phyloP scores from a whole-genome alignment of 1,140 invertebrate genomes.

The Babylonia areolata region DNA sequence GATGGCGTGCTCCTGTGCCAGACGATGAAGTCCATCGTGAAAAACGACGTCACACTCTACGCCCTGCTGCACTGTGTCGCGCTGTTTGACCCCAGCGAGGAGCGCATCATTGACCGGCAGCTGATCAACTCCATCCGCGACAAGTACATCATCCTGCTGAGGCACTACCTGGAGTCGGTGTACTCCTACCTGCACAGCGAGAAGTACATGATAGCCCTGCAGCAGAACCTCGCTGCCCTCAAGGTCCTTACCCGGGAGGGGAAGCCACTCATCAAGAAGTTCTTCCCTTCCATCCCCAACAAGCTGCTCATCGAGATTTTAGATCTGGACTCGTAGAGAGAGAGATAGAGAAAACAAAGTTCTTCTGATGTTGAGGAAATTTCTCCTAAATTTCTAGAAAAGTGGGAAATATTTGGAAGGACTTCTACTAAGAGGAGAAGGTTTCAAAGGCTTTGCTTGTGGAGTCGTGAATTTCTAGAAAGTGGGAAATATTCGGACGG shows the following conservation, averaged over 20 bases:
- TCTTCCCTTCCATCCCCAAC: slow-evolving; percentile 20
- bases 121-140: slow-evolving; percentile 83
- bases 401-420: no score
- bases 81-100: slow-evolving; percentile 88
- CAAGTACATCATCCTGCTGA: slow-evolving; percentile 91
- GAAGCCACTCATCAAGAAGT: slow-evolving; percentile 26
- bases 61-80: slow-evolving; percentile 91
- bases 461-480: no score
- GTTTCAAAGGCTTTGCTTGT: no score
- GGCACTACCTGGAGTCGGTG: slow-evolving; percentile 89
- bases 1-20: slow-evolving; percentile 55
- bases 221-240: slow-evolving; percentile 83
- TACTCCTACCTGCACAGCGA: slow-evolving; percentile 77
- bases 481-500: no score
- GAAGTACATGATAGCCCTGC: slow-evolving; percentile 79
- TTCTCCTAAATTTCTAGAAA: no score
- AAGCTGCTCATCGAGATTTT: slow-evolving; percentile 21
- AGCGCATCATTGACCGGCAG: slow-evolving; percentile 87
- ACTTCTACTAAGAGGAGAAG: no score
- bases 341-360: no score
- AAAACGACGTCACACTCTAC: slow-evolving; percentile 80
- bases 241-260: neutral
- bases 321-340: neutral
- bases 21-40: slow-evolving; percentile 61
- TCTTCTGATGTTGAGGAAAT: no score